Evolutionary conservation across 2,888 invertebrate species (phyloP).

Genomic region (Zaprionus bogoriensis): DNA sequence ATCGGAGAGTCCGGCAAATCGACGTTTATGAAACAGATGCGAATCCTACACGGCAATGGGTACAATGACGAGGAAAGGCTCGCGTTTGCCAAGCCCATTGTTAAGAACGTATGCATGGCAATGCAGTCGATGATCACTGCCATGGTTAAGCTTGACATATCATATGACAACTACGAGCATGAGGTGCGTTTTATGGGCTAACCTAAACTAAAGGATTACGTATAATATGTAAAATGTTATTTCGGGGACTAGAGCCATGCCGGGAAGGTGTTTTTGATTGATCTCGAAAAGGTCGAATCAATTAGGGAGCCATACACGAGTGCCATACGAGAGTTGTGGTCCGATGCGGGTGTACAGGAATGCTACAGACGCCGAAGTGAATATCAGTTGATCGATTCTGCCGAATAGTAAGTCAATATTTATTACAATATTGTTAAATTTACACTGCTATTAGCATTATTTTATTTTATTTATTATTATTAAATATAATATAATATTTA

Average conservation of each 20-base stretch:
- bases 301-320: constrained; percentile 98
- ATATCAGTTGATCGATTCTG: constrained; percentile 99
- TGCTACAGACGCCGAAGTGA: constrained; percentile 99
- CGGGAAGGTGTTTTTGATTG: constrained; percentile 96
- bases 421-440: background rate
- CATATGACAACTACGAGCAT: constrained; percentile 95
- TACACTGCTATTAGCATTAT: no score
- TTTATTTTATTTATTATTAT: constrained; percentile 3
- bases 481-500: background rate
- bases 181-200: constrained; percentile 92
- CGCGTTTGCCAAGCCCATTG: constrained; percentile 98
- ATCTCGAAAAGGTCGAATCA: constrained; percentile 99
- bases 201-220: background rate
- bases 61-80: constrained; percentile 99
- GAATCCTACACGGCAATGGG: constrained; percentile 99
- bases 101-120: constrained; percentile 99
- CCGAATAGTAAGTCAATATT: constrained; percentile 95
- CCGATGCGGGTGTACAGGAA: constrained; percentile 98
- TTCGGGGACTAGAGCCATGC: constrained; percentile 86
- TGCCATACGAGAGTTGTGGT: constrained; percentile 98
- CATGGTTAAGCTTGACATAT: constrained; percentile 99
- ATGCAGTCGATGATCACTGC: constrained; percentile 99
- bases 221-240: background rate
- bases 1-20: constrained; percentile 94
- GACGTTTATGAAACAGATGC: constrained; percentile 99